Base-by-base conservation (phyloP, 2,888 invertebrate genomes). In the Tenodera sinensis region DNA sequence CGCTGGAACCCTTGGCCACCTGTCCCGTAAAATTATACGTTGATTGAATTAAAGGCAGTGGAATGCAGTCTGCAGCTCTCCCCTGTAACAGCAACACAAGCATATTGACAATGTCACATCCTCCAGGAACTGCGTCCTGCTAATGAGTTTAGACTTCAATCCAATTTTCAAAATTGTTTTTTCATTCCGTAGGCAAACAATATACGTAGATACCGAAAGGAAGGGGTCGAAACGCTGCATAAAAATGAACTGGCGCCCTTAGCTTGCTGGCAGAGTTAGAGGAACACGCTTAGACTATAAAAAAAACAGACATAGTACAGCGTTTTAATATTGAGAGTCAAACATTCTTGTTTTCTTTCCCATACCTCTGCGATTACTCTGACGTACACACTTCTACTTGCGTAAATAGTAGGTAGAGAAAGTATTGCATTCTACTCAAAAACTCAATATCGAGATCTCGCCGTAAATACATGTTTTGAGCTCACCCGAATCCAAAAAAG, bases 31-130 rank as follows among this genome's bases (percentile, higher is more conserved):
- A 71, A 71, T 71, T 71, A 71, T 71, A 81, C 30, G 34, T 12
- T 87, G 28, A 87, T 87, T 34, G 82, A 81, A 87, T 87, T 87
- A 87, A 87, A 85, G 82, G 82, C 87, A 87, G 81, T 87, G 87
- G 87, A 87, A 87, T 82, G 71, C 82, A 54, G 54, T 15, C 54
- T 54, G 54, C 20, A 71, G 15, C 54, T 71, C 54, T 71, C 54
- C 54, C 54, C 54, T 20, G 25, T 20, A 71, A 25, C 54, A 20
- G 54, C 20, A 71, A 71, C 54, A 25, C 27, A 85, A 12, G 87
- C 9, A 82, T 87, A 87, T 87, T 87, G 87, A 87, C 81, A 81
- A 81, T 71, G 87, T 82, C 81, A 30, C 87, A 30, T 82, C 82
- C 87, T 82, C 30, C 87, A 87, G 34, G 34, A 87, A 87, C 25